These are phyloP conservation scores for Plecotus auritus DNA, from an alignment of 2,113 vertebrate species.

Conservation along the genomic window DNA sequence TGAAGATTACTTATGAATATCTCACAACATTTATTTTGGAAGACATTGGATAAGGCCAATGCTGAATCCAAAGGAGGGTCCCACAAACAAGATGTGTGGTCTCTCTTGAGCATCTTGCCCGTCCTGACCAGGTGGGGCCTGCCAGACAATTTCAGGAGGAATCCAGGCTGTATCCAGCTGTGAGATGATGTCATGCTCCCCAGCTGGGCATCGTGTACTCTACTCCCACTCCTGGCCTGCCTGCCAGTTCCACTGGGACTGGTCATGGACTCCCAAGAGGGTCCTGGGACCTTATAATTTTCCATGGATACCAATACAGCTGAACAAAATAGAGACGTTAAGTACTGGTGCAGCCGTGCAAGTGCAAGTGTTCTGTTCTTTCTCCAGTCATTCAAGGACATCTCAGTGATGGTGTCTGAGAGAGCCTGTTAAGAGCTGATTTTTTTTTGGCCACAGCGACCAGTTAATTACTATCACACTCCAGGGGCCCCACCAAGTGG, in stretches of 20 bases:
- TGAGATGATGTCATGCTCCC: fast-evolving
- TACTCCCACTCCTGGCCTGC: not conserved
- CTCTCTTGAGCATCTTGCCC: not conserved
- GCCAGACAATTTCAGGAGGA: not conserved
- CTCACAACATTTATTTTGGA: not conserved
- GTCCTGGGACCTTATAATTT: not conserved
- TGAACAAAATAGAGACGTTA: not conserved
- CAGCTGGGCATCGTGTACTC: not conserved
- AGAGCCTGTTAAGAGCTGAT: not conserved
- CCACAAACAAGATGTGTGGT: not conserved
- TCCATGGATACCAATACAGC: not conserved
- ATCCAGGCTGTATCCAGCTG: not conserved
- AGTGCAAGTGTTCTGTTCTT: not conserved
- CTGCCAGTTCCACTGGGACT: not conserved
- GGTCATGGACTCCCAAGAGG: too few species aligned
- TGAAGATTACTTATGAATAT: not conserved
- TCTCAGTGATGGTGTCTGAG: not conserved
- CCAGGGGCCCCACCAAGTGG: not conserved
- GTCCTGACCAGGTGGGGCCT: not conserved
- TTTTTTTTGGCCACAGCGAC: not conserved
- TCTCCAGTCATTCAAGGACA: not conserved
- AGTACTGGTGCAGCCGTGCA: not conserved
- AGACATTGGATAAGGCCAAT: not conserved
- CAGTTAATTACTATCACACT: not conserved
- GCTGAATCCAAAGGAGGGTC: not conserved